Percentiles rank a stretch among this genome's conserved stretches.
Evolutionary conservation across 2,888 invertebrate genomes (phyloP).

Genomic region (Hemithea aestivaria): DNA sequence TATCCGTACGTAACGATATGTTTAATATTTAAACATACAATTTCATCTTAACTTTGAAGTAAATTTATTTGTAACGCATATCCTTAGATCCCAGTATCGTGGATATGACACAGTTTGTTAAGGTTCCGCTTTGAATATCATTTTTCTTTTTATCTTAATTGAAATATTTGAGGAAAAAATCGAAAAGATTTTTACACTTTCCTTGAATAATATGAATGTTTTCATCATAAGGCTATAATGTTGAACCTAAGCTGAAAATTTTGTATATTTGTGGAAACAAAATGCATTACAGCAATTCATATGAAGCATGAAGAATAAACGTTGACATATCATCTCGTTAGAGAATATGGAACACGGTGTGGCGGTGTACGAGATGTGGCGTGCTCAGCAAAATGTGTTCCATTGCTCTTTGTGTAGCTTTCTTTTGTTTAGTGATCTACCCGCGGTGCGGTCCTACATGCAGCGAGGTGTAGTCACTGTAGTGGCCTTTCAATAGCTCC

Average conservation of each 20-base stretch:
- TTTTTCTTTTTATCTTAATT: slow-evolving; percentile 27
- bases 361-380: slow-evolving; percentile 34
- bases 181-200: slow-evolving; percentile 11
- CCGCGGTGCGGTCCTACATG: slow-evolving; percentile 31
- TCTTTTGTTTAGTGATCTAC: slow-evolving; percentile 69
- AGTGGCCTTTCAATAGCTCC: slow-evolving; percentile 38
- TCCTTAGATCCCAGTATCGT: slow-evolving; percentile 9
- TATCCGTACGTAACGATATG: no score
- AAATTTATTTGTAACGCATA: slow-evolving; percentile 19
- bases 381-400: slow-evolving; percentile 65
- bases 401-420: slow-evolving; percentile 71
- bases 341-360: slow-evolving; percentile 69
- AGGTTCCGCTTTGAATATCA: slow-evolving; percentile 24
- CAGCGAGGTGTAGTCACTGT: slow-evolving; percentile 32
- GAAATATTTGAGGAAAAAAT: slow-evolving; percentile 19
- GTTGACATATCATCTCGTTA: slow-evolving; percentile 71
- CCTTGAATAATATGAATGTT: slow-evolving; percentile 13
- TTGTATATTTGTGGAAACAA: slow-evolving; percentile 16
- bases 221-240: slow-evolving; percentile 9
- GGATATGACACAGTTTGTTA: slow-evolving; percentile 21
- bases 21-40: no score
- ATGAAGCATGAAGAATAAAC: slow-evolving; percentile 53
- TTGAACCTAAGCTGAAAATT: slow-evolving; percentile 8
- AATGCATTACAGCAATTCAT: slow-evolving; percentile 45
- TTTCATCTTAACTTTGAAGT: slow-evolving; percentile 16